phyloP scores from a whole-genome alignment of 2,888 invertebrate genomes.

The Ferdinandea cuprea region DNA sequence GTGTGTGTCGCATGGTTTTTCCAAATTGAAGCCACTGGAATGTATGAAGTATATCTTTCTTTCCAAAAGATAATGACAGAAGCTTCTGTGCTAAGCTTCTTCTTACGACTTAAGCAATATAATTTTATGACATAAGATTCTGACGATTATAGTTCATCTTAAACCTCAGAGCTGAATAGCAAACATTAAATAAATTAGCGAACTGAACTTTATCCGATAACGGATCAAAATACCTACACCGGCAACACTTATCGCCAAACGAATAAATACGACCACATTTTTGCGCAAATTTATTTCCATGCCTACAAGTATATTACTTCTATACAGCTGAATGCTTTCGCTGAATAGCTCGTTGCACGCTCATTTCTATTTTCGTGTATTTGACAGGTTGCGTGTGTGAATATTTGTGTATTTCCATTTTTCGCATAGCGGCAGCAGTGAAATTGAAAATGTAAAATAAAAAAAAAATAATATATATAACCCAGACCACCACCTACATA shows the following conservation, averaged over 20 bases:
- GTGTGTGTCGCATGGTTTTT: too few species aligned
- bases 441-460: slow-evolving; percentile 64
- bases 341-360: slow-evolving; percentile 49
- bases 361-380: slow-evolving; percentile 72
- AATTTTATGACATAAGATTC: too few species aligned
- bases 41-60: too few species aligned
- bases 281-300: slow-evolving; percentile 46
- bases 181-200: too few species aligned
- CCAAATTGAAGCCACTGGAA: too few species aligned
- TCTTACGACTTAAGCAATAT: too few species aligned
- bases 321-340: slow-evolving; percentile 49
- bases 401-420: slow-evolving; percentile 71
- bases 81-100: too few species aligned
- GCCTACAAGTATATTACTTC: neutral
- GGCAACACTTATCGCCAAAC: slow-evolving; percentile 35
- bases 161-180: too few species aligned
- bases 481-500: slow-evolving; percentile 44
- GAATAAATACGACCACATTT: slow-evolving; percentile 12
- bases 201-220: too few species aligned
- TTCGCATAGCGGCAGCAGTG: slow-evolving; percentile 67
- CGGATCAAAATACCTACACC: neutral
- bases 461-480: slow-evolving; percentile 9
- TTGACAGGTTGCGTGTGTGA: slow-evolving; percentile 69
- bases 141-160: too few species aligned
- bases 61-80: too few species aligned